These are phyloP conservation scores for Zosterops pallidus DNA, from an alignment of 2,113 vertebrate species.

Conservation along the genomic window DNA sequence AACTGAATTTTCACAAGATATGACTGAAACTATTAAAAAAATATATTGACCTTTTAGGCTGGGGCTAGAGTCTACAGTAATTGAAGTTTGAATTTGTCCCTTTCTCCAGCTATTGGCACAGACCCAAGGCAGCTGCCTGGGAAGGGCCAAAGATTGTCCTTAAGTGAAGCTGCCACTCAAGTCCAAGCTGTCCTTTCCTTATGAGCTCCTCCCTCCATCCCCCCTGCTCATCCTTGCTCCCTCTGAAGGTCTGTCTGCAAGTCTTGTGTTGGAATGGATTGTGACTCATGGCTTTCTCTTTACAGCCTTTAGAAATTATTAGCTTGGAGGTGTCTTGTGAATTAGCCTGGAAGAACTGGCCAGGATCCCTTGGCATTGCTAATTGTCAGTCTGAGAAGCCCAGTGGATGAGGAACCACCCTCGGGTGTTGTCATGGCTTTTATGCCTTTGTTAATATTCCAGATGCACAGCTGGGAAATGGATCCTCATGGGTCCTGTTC, in stretches of 20 bases:
- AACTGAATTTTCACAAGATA: neutral
- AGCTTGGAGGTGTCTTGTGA: neutral
- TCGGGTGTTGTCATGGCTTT: no score
- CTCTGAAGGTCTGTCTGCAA: neutral
- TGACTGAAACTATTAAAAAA: neutral
- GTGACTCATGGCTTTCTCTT: neutral
- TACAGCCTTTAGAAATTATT: neutral
- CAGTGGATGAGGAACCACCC: neutral
- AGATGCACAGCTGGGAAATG: neutral
- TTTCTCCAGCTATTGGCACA: neutral
- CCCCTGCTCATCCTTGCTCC: neutral
- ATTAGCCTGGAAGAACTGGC: neutral
- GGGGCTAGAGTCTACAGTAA: neutral
- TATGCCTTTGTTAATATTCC: neutral
- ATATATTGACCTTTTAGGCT: neutral
- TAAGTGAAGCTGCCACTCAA: neutral
- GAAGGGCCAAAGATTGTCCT: neutral
- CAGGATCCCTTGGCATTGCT: neutral
- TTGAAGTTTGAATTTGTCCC: neutral
- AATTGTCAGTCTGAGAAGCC: neutral
- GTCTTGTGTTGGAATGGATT: neutral
- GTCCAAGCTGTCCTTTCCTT: neutral
- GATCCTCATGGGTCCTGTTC: neutral
- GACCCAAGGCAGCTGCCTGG: neutral
- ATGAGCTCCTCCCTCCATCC: neutral